Conservation (phyloP, 2,113 vertebrate genomes). For the Sphaerodactylus townsendi region DNA sequence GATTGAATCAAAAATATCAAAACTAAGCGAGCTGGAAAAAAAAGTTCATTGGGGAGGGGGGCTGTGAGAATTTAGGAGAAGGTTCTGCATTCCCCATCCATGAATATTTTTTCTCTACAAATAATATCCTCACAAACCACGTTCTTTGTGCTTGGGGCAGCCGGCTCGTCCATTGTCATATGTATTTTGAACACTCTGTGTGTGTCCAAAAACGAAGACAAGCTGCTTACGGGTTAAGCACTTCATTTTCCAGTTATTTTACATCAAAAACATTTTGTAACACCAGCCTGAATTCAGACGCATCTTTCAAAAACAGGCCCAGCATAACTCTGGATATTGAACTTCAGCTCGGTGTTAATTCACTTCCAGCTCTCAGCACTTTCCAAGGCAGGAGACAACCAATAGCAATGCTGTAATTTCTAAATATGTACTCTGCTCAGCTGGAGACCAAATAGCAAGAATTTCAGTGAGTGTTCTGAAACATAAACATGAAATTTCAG, state of each 20-base stretch:
- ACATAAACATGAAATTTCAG: slow-evolving; percentile 61
- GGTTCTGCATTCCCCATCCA: too few relatives aligned
- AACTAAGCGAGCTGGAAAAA: neutral
- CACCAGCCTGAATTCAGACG: slow-evolving; percentile 54
- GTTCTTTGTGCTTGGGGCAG: neutral
- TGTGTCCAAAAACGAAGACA: slow-evolving; percentile 69
- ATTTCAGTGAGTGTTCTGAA: slow-evolving; percentile 65
- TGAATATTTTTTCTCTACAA: too few relatives aligned
- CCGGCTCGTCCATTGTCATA: neutral
- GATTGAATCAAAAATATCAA: neutral
- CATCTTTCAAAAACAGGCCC: slow-evolving; percentile 73
- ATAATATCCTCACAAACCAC: too few relatives aligned
- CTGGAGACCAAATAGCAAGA: slow-evolving; percentile 61
- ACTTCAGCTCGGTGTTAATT: slow-evolving; percentile 77
- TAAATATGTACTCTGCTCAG: slow-evolving; percentile 61
- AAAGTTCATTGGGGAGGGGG: neutral
- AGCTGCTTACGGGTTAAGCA: slow-evolving; percentile 69
- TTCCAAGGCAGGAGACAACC: slow-evolving; percentile 70
- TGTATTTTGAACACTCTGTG: slow-evolving; percentile 33
- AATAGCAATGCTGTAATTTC: slow-evolving; percentile 71
- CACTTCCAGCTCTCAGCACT: slow-evolving; percentile 73
- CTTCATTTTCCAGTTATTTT: slow-evolving; percentile 77
- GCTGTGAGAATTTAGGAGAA: neutral
- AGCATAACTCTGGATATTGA: slow-evolving; percentile 73
- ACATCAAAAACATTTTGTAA: slow-evolving; percentile 79